These are phyloP conservation scores for Myiozetetes cayanensis DNA, from an alignment of 2,113 vertebrate genomes.

Conservation along the genomic window DNA sequence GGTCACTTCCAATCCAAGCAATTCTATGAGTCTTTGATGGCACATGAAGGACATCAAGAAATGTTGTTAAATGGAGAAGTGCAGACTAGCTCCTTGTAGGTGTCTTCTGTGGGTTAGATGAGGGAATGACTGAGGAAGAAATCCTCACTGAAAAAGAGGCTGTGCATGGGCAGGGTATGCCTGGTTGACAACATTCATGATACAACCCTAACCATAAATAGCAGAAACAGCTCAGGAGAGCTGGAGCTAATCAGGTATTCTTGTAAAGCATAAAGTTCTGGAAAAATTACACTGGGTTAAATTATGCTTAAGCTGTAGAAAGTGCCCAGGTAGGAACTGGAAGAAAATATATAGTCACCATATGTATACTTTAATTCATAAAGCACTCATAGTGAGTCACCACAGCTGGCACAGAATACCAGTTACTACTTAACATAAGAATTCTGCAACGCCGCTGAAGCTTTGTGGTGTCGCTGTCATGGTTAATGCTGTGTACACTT, in stretches of 20 bases:
- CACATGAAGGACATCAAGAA: background rate
- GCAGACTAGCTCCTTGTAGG: background rate
- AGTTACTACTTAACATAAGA: background rate
- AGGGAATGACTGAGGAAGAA: background rate
- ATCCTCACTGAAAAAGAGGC: background rate
- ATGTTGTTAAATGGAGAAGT: background rate
- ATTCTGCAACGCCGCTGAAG: background rate
- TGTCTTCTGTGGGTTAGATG: background rate
- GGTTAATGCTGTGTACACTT: background rate
- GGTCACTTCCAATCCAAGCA: background rate
- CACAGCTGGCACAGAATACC: background rate
- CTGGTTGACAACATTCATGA: background rate
- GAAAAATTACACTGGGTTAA: background rate
- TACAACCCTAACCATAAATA: background rate
- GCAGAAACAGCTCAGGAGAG: background rate
- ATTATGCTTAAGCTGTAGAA: background rate
- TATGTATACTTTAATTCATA: background rate
- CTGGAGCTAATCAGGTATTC: background rate
- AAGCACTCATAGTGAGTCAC: background rate
- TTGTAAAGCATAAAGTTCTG: background rate
- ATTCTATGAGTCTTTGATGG: background rate
- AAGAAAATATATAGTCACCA: background rate
- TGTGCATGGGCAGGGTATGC: background rate
- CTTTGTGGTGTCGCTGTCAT: background rate
- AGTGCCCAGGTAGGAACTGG: background rate